Evolutionary conservation across 2,888 invertebrate species (phyloP).

Genomic region (Ormia ochracea): DNA sequence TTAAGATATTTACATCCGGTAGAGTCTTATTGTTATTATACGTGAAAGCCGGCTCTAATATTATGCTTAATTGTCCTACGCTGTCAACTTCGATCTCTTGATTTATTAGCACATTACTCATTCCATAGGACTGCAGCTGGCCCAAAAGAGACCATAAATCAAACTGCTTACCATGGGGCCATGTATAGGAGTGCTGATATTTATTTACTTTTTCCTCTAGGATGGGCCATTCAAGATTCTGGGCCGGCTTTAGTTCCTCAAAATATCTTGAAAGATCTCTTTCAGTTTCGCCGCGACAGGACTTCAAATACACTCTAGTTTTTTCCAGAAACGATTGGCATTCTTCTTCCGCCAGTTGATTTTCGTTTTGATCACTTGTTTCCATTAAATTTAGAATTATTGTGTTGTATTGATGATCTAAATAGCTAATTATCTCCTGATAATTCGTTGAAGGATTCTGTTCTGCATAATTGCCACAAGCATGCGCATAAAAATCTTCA

Average conservation of each 20-base stretch:
- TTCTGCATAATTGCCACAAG: slow-evolving; percentile 69
- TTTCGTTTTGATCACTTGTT: background rate
- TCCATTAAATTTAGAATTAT: slow-evolving; percentile 64
- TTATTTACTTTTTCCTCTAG: background rate
- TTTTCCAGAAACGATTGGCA: slow-evolving; percentile 57
- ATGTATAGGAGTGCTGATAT: slow-evolving; percentile 12
- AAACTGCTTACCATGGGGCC: slow-evolving; percentile 58
- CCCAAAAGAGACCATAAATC: slow-evolving; percentile 65
- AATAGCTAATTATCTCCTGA: slow-evolving; percentile 66
- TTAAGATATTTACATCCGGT: background rate
- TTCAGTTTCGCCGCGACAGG: slow-evolving; percentile 63
- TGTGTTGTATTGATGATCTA: slow-evolving; percentile 69
- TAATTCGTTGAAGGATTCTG: slow-evolving; percentile 62
- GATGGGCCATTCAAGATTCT: slow-evolving; percentile 67
- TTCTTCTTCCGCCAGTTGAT: background rate
- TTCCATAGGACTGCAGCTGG: slow-evolving; percentile 66
- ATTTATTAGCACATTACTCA: slow-evolving; percentile 62
- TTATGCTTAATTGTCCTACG: background rate
- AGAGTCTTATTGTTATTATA: background rate
- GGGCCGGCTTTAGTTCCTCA: slow-evolving; percentile 66
- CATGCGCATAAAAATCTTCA: slow-evolving; percentile 69
- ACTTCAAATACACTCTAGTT: slow-evolving; percentile 64
- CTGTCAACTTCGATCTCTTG: background rate
- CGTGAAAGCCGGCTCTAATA: background rate
- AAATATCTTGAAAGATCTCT: slow-evolving; percentile 65